Evolutionary conservation across 1,140 invertebrate genomes (phyloP), one percentile per base, ranked within the genome.

Genomic region (Scylla paramamosain): DNA sequence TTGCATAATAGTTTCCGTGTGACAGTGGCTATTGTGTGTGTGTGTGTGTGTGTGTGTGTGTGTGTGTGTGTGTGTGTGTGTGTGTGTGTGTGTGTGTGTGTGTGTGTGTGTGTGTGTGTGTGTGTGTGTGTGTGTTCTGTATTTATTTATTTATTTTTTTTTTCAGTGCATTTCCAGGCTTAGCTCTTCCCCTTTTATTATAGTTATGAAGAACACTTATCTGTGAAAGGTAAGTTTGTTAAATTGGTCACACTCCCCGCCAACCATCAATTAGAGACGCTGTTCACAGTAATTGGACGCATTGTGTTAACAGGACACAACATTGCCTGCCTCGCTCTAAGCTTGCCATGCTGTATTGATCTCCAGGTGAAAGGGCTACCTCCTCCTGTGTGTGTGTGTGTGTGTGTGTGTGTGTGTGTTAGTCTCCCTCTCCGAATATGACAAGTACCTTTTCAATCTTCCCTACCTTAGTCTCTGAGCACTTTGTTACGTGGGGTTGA

Each of bases 251-350:
- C 52, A 32, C 1, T 86, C 67, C 91, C 91, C 32, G 91, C 52
- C 10, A 93, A 46, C 92, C 45, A 93, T 93, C 92, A 93, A 93
- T 93, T 93, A 86, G 92, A 93, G 92, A 93, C 92, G 48, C 39
- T 93, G 92, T 93, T 93, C 77, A 93, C 92, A 93, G 86, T 93
- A 93, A 86, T 93, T 93, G 82, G 92, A n/a, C n/a, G 92, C 77
- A 93, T 93, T 93, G 92, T 93, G 92, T 52, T 93, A 93, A 93
- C 92, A 93, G 92, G 45, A 52, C 29, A 39, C 67, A 86, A 93
- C 92, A 93, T 29, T 77, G 91, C 67, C 46, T 82, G 91, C 12
- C 32, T 31, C n/a, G 67, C 52, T 20, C 91, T 83, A 77, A 25
- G 6, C 67, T 20, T n/a, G 67, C 67, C 90, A 31, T 29, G 59